These are phyloP conservation scores for Tuberolachnus salignus DNA, from an alignment of 2,888 invertebrate genomes.

Conservation along the genomic window DNA sequence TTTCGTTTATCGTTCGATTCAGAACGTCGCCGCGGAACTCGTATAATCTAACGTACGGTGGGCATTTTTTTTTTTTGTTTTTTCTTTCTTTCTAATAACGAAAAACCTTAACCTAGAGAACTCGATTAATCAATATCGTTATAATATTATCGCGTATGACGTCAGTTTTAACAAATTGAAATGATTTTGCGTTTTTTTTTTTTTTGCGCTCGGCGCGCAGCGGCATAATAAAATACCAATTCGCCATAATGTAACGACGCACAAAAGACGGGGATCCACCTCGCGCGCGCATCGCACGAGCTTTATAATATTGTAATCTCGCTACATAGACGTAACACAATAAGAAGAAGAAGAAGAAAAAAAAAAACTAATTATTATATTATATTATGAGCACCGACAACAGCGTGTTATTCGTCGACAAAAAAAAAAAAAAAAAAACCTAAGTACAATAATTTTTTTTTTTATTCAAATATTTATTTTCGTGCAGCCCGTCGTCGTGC, in stretches of 20 bases:
- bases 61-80: too few species aligned
- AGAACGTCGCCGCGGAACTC: too few species aligned
- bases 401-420: not conserved
- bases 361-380: slow-evolving; percentile 39
- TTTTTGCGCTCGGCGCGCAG: not conserved
- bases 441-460: not conserved
- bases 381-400: not conserved
- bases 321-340: slow-evolving; percentile 15
- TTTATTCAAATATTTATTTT: slow-evolving; percentile 14
- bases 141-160: slow-evolving; percentile 2
- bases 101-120: slow-evolving; percentile 47
- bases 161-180: slow-evolving; percentile 37
- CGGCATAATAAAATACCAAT: slow-evolving; percentile 40
- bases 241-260: not conserved
- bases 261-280: slow-evolving; percentile 46
- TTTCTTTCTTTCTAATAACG: not conserved
- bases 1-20: not conserved
- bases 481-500: not conserved
- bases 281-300: not conserved
- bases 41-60: too few species aligned
- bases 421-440: slow-evolving; percentile 15
- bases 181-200: slow-evolving; percentile 51
- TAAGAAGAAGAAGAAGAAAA: slow-evolving; percentile 21
- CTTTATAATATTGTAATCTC: slow-evolving; percentile 37
- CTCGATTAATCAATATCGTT: slow-evolving; percentile 40